Base-by-base conservation (phyloP, 2,888 invertebrate genomes). In the Cerastoderma edule region DNA sequence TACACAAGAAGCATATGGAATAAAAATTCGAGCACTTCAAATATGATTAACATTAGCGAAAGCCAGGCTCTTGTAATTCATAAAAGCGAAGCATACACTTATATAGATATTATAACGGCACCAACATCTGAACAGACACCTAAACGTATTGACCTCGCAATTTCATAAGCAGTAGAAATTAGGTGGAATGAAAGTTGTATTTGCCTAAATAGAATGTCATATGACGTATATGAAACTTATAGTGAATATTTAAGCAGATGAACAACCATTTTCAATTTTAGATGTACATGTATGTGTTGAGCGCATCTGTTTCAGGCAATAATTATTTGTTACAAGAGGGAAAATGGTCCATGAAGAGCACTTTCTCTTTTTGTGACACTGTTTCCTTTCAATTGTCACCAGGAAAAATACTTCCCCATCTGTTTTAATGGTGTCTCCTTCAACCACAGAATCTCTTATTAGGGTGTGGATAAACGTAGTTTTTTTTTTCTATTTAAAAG, bases 401-500 rank as follows among this genome's bases (percentile, higher is more conserved):
- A 53, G 10, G 24, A 8, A 16, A 53, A 22, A 16, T 24, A 16
- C 8, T 6, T 22, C 8, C 22, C n/a, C 6, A 16, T 8, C 22
- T 53, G 6, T 53, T 16, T n/a, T 53, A 22, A 16, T n/a, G 8
- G 6, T 8, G 6, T 53, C 53, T 8, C 22, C n/a, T 53, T 6
- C 13, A 16, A 10, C 24, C 53, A 8, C n/a, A 6, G 13, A 24
- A 10, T 22, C 13, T 16, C 19, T 8, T 8, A 22, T 8, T 24
- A 24, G 19, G 24, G 6, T 53, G 13, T 8, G n/a, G 13, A 6
- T 10, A 16, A 53, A 22, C 6, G 6, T 53, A 53, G n/a, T 8
- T n/a, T 16, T n/a, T 53, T 8, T 16, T 70, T 33, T 60, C 16
- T 80, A 78, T 27, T 27, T 85, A 87, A 87, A 80, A 83, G 84